Base-by-base conservation (phyloP, 2,113 vertebrate genomes). In the Scopus umbretta region DNA sequence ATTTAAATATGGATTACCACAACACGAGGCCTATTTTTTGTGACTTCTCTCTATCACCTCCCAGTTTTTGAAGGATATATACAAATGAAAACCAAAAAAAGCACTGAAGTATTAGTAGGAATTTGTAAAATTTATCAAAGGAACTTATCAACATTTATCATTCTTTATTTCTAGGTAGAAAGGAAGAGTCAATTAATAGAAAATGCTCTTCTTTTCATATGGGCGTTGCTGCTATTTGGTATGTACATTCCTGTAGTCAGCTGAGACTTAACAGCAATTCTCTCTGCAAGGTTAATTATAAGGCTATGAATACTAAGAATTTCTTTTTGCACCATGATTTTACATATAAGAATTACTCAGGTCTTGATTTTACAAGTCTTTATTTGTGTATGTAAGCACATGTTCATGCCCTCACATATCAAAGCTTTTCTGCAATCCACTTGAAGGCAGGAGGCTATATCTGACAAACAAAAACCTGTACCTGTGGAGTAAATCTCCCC, bases 321-420 rank as follows among this genome's bases (percentile, higher is more conserved):
- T 82, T 49, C 1, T 56, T 86, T 88, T 80, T 49, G 43, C 11
- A 61, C 5, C 2, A 2, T 19, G 49, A 34, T 86, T 88, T 62
- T 70, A 59, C 32, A 10, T 9, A 38, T 1, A 6, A 79, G 23
- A 59, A 87, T 59, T 74, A n/a, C 19, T 73, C 9, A 50, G 36
- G 23, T 59, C 56, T 79, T 63, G 32, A 53, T 72, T 86, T 66
- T 45, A 40, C 29, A 49, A 78, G 40, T 30, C 6, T 71, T 71
- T 49, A 67, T 63, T 70, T 8, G n/a, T 13, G 7, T 17, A 19
- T 36, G 36, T 32, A 73, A 85, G 32, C 15, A 19, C 16, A 68
- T 7, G 10, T 27, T 52, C 0, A 0, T 49, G 5, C 63, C 26
- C 32, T 80, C 38, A 58, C 14, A 61, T 13, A 71, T 6, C 16